These are phyloP conservation scores for Cavia aperea DNA, from an alignment of 2,113 vertebrate genomes.

Conservation along the genomic window DNA sequence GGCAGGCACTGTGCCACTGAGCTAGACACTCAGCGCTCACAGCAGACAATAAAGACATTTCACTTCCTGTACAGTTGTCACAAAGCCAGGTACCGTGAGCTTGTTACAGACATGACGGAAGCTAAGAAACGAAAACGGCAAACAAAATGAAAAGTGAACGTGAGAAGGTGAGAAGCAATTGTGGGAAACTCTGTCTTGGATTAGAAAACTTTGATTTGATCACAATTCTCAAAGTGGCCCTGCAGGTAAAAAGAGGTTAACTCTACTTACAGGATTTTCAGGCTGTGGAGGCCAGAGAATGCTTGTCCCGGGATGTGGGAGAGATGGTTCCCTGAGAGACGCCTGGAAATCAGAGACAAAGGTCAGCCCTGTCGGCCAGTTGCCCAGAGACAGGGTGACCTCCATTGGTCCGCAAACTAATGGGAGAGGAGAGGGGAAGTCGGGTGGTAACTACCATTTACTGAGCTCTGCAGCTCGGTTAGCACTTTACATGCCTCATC, in stretches of 20 bases:
- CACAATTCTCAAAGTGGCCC: accelerated
- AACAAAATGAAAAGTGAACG: neutral
- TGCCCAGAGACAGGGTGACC: neutral
- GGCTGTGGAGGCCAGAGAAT: slow-evolving; percentile 89
- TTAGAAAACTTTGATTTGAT: accelerated
- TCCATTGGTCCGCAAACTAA: too few species aligned
- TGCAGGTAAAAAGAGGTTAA: accelerated
- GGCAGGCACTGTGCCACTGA: too few species aligned
- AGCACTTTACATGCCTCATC: neutral
- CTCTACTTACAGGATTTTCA: slow-evolving; percentile 93
- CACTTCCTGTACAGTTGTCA: neutral
- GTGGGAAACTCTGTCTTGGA: neutral
- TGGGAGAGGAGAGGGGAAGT: accelerated
- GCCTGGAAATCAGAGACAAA: slow-evolving; percentile 76
- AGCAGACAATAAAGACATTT: neutral
- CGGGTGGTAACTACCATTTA: accelerated
- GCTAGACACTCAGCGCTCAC: neutral
- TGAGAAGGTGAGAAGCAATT: neutral
- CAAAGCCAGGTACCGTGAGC: neutral
- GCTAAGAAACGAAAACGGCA: neutral
- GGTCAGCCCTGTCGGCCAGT: neutral
- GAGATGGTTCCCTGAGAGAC: slow-evolving; percentile 94
- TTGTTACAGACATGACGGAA: neutral
- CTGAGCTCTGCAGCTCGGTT: neutral
- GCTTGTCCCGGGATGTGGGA: slow-evolving; percentile 85